Evolutionary conservation across 2,113 vertebrate species (phyloP).

Genomic region (Corydoras sp.): DNA sequence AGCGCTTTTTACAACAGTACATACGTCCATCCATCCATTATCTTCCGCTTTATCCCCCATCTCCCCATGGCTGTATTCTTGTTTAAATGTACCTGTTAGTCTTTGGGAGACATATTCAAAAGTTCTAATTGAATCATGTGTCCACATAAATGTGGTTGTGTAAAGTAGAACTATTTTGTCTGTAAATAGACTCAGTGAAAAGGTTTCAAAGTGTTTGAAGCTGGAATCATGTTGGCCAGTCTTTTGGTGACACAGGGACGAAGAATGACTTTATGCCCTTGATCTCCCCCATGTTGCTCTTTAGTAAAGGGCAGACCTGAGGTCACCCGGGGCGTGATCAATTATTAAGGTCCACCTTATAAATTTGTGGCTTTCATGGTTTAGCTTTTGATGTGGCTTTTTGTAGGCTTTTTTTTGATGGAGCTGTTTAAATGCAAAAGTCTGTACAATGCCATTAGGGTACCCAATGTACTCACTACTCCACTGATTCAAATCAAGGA

Average conservation of each 20-base stretch:
- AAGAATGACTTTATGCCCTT: conserved; percentile 16
- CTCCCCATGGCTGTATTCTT: too few relatives aligned
- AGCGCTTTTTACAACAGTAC: too few relatives aligned
- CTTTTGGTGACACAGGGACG: conserved; percentile 23
- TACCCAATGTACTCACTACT: background rate
- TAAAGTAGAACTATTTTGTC: too few relatives aligned
- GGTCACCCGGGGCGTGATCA: conserved; percentile 38
- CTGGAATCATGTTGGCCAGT: conserved; percentile 19
- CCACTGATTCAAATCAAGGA: background rate
- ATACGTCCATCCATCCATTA: too few relatives aligned
- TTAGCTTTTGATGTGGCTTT: conserved; percentile 22
- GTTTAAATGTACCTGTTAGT: too few relatives aligned
- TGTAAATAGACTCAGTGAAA: background rate
- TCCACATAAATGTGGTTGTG: too few relatives aligned
- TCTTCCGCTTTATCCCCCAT: too few relatives aligned
- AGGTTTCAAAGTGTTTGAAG: conserved; percentile 38
- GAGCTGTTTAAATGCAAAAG: too few relatives aligned
- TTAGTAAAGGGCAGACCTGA: conserved; percentile 45
- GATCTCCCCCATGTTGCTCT: conserved; percentile 35
- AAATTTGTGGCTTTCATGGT: conserved; percentile 39
- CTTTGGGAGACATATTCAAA: too few relatives aligned
- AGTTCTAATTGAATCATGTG: too few relatives aligned
- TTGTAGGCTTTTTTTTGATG: conserved; percentile 1
- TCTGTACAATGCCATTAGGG: too few relatives aligned
- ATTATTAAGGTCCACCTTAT: conserved; percentile 45